Conservation (phyloP, 2,888 invertebrate genomes). For the Himalopsyche japonica region DNA sequence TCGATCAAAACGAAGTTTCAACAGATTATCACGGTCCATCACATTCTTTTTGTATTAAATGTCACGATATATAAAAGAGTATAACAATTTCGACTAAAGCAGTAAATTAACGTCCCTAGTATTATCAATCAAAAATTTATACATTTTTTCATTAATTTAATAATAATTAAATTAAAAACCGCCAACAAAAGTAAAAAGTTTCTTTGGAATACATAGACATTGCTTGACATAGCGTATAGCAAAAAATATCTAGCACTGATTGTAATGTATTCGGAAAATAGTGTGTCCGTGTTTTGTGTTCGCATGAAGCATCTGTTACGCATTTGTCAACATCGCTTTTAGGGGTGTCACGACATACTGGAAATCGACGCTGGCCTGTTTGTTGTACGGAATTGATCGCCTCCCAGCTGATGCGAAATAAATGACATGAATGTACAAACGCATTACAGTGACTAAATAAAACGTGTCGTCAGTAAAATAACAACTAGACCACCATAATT, state of each 20-base stretch:
- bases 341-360: neutral
- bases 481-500: too few relatives aligned
- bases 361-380: neutral
- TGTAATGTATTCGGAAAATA: neutral
- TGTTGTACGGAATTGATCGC: neutral
- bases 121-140: too few relatives aligned
- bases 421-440: neutral
- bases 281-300: neutral
- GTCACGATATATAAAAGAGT: too few relatives aligned
- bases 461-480: too few relatives aligned
- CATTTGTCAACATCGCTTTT: slow-evolving; percentile 2
- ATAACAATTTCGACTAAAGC: too few relatives aligned
- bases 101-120: too few relatives aligned
- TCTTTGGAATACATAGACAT: too few relatives aligned
- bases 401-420: neutral
- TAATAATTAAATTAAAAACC: neutral
- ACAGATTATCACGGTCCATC: too few relatives aligned
- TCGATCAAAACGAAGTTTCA: too few relatives aligned
- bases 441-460: neutral
- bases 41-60: too few relatives aligned
- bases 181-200: neutral
- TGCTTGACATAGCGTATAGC: neutral
- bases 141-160: too few relatives aligned
- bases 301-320: neutral
- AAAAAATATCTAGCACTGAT: neutral